Percentiles rank a stretch among this genome's conserved stretches.
phyloP scores from a whole-genome alignment of 2,888 invertebrate genomes.

The Mimachlamys varia region DNA sequence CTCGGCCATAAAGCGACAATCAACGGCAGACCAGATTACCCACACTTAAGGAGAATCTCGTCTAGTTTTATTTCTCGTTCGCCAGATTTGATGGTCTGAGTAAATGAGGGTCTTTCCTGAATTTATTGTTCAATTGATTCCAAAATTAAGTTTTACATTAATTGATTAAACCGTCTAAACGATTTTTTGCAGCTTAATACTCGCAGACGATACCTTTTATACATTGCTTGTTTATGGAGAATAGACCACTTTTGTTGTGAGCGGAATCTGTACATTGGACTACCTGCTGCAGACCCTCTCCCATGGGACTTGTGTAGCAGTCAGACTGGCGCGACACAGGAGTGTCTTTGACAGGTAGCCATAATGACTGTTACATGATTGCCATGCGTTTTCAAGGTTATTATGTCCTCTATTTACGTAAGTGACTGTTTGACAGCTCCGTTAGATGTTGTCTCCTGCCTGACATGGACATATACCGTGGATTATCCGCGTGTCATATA shows the following conservation, averaged over 20 bases:
- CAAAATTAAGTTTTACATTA: no score
- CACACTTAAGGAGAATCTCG: neutral
- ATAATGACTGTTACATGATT: neutral
- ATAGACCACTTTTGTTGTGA: no score
- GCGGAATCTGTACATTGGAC: no score
- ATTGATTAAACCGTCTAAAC: no score
- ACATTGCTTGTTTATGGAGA: no score
- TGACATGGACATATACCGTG: neutral
- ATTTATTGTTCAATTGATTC: no score
- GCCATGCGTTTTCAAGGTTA: neutral
- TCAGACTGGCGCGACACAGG: neutral
- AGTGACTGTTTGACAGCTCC: neutral
- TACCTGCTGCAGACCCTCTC: conserved; percentile 13
- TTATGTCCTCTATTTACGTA: neutral
- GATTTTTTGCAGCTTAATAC: no score
- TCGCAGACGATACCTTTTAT: no score
- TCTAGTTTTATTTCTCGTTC: conserved; percentile 5
- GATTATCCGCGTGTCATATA: neutral
- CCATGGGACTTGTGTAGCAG: neutral
- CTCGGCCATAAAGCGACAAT: neutral
- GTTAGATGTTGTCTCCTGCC: neutral
- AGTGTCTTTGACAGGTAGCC: conserved; percentile 23
- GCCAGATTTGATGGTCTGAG: neutral
- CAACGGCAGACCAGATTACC: neutral
- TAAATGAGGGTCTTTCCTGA: neutral